These are phyloP conservation scores for Oryzias javanicus DNA, from an alignment of 2,113 vertebrate genomes.

Conservation along the genomic window DNA sequence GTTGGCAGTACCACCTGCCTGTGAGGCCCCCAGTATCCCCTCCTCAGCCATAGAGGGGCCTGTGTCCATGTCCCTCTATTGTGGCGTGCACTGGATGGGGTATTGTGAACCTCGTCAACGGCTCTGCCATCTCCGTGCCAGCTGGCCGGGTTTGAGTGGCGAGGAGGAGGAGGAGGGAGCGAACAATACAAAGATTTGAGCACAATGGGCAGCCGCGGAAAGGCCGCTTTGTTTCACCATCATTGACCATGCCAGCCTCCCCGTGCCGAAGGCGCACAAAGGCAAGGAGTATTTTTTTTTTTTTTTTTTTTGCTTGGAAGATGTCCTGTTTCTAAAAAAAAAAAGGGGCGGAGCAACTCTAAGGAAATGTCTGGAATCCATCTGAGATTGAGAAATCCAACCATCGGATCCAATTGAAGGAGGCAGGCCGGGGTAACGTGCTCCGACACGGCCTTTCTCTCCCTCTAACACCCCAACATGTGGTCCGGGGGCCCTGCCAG, in stretches of 20 bases:
- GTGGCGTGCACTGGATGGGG: conserved; percentile 67
- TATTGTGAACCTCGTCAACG: conserved; percentile 74
- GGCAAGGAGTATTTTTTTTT: conserved; percentile 19
- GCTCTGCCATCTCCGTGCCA: conserved; percentile 73
- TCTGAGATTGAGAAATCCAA: conserved; percentile 65
- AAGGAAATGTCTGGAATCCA: conserved; percentile 68
- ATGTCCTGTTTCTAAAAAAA: conserved; percentile 1
- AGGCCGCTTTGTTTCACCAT: conserved; percentile 58
- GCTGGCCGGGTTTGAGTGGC: conserved; percentile 67
- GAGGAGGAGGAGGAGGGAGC: conserved; percentile 15
- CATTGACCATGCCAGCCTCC: conserved; percentile 59
- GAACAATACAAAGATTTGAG: conserved; percentile 70
- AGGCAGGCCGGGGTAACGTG: conserved; percentile 65
- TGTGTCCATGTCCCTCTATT: conserved; percentile 69
- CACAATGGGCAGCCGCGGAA: conserved; percentile 66
- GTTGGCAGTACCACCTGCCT: conserved; percentile 76
- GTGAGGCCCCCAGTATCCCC: conserved; percentile 46
- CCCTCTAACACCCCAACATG: conserved; percentile 71
- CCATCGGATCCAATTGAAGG: conserved; percentile 62
- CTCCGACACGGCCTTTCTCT: conserved; percentile 70
- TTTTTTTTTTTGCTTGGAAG: conserved; percentile 13
- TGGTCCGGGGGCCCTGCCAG: conserved; percentile 71
- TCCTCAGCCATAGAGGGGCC: conserved; percentile 65
- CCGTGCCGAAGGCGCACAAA: conserved; percentile 30
- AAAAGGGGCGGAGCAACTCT: conserved; percentile 33